These are phyloP conservation scores for Dolichoris vasculosae DNA, from an alignment of 1,140 invertebrate genomes.

Conservation along the genomic window DNA sequence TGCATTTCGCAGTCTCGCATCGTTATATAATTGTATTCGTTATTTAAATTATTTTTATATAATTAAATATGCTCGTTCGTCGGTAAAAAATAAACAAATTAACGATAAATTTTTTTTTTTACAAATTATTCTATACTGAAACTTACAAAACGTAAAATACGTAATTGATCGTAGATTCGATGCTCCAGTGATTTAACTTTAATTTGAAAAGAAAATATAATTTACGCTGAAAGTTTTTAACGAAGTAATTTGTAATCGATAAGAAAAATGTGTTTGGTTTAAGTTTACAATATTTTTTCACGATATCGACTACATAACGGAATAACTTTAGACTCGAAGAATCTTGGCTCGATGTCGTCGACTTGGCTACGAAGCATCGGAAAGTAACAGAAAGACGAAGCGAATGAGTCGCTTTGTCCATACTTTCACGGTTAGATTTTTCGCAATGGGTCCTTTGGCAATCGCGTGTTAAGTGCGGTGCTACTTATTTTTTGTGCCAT, in stretches of 20 bases:
- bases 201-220: background rate
- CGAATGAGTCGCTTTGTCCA: background rate
- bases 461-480: constrained; percentile 31
- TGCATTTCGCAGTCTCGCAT: no score
- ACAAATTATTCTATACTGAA: background rate
- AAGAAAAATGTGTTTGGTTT: no score
- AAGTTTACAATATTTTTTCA: constrained; percentile 4
- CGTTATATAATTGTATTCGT: no score
- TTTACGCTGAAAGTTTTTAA: background rate
- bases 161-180: background rate
- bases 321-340: background rate
- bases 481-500: constrained; percentile 25
- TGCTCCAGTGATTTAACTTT: background rate
- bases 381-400: background rate
- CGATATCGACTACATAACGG: background rate
- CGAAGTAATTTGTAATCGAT: background rate
- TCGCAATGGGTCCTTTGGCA: constrained; percentile 14
- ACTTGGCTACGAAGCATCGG: no score
- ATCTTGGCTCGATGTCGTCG: background rate
- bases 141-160: background rate
- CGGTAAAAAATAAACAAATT: no score
- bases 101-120: no score
- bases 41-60: no score
- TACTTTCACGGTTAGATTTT: constrained; percentile 40
- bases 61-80: background rate